Evolutionary conservation across 2,888 invertebrate species (phyloP).

Genomic region (Dryobota labecula): DNA sequence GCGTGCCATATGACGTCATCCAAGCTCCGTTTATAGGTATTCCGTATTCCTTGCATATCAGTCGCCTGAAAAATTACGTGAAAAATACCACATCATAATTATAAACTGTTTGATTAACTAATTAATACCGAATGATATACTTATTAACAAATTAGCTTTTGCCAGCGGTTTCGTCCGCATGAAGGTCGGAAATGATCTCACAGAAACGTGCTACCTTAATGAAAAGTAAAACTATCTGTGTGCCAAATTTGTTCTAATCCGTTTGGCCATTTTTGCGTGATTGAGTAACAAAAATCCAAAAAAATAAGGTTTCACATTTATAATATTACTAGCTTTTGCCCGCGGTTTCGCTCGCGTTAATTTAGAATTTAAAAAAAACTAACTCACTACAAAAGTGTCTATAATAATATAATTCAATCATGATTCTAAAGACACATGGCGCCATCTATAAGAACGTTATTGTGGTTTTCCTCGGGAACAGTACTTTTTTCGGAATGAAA

Average conservation of each 20-base stretch:
- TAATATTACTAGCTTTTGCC: too few relatives aligned
- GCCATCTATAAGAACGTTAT: too few relatives aligned
- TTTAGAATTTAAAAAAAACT: too few relatives aligned
- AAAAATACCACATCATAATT: neutral
- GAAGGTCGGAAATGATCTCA: too few relatives aligned
- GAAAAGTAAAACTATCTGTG: neutral
- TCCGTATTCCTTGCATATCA: slow-evolving; percentile 68
- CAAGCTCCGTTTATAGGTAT: slow-evolving; percentile 63
- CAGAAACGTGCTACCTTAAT: neutral
- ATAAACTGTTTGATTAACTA: neutral
- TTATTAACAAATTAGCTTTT: neutral
- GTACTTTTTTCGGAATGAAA: too few relatives aligned
- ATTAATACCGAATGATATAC: neutral
- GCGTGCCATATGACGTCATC: slow-evolving; percentile 67
- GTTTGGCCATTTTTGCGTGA: neutral
- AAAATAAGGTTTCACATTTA: too few relatives aligned
- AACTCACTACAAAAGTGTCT: too few relatives aligned
- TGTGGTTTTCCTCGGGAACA: too few relatives aligned
- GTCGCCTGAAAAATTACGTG: slow-evolving; percentile 11
- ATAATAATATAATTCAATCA: too few relatives aligned
- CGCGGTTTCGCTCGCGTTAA: too few relatives aligned
- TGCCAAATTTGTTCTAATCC: neutral
- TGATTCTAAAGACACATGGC: too few relatives aligned
- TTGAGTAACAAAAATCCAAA: neutral
- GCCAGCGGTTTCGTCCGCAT: neutral